Conservation (phyloP, 37 sponge, comb jelly and placozoan genomes). For the Aphrocallistes beatrix region DNA sequence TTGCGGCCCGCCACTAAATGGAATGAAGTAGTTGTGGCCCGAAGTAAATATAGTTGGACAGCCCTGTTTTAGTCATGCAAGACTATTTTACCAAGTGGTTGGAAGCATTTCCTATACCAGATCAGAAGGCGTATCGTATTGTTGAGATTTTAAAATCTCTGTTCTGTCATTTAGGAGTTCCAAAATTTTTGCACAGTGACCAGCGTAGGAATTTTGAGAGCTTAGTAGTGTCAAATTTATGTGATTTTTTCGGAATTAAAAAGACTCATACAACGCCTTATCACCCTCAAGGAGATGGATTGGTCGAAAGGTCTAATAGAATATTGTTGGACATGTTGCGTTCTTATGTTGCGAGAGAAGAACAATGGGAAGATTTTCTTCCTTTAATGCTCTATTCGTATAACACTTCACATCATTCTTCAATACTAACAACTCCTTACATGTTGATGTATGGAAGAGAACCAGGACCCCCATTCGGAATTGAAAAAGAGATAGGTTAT, state of each 20-base stretch:
- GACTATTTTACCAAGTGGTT: too few species aligned
- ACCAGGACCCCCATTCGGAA: not conserved
- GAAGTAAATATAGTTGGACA: too few species aligned
- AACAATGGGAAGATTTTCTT: conserved; percentile 24
- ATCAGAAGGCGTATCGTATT: too few species aligned
- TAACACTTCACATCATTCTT: conserved; percentile 20
- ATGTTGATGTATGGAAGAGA: conserved; percentile 23
- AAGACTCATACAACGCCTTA: conserved; percentile 24
- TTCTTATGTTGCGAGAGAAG: not conserved
- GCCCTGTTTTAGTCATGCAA: too few species aligned
- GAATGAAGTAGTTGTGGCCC: too few species aligned
- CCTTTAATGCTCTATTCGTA: conserved; percentile 25
- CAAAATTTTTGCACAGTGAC: conserved; percentile 24
- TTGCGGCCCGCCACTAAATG: too few species aligned
- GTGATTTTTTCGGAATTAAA: conserved; percentile 21
- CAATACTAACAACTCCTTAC: conserved; percentile 16
- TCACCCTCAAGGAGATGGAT: conserved; percentile 31
- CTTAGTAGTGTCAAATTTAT: conserved; percentile 5
- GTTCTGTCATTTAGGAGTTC: conserved; percentile 22
- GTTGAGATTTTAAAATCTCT: conserved; percentile 7
- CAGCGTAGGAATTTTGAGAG: conserved; percentile 28
- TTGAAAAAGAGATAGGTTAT: not conserved
- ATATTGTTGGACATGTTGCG: conserved; percentile 25
- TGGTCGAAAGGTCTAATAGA: conserved; percentile 22
- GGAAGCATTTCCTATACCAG: too few species aligned